Conservation (phyloP, 2,797 vertebrate genomes). For the Alca torda region DNA sequence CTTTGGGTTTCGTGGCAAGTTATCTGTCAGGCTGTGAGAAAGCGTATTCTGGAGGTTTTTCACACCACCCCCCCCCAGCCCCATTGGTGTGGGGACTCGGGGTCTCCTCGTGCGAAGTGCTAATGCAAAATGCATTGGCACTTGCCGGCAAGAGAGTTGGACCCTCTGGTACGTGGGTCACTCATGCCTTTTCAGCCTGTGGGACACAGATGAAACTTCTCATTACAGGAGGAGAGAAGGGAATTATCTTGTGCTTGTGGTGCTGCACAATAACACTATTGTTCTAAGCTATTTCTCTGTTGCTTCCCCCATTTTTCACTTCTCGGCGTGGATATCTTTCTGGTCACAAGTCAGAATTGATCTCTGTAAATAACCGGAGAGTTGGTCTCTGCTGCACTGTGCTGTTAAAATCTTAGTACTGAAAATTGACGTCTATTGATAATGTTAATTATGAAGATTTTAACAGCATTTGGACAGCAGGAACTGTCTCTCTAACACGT, state of each 20-base stretch:
- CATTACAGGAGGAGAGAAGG: not conserved
- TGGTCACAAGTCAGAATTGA: not conserved
- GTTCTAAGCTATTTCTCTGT: not conserved
- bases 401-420: not conserved
- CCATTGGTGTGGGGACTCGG: not conserved
- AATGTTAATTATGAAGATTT: not conserved
- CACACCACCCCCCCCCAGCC: not conserved
- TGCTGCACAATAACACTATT: not conserved
- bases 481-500: not conserved
- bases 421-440: not conserved
- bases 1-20: not conserved
- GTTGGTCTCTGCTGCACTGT: not conserved
- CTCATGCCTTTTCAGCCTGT: not conserved
- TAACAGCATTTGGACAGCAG: not conserved
- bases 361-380: not conserved
- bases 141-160: not conserved
- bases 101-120: not conserved
- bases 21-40: not conserved
- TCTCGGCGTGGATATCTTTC: not conserved
- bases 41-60: conserved; percentile 4
- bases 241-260: not conserved
- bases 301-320: not conserved
- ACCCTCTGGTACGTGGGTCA: not conserved
- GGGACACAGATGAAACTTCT: not conserved
- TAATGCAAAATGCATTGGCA: conserved; percentile 58